Evolutionary conservation across 2,113 vertebrate genomes (phyloP), one percentile per base, ranked within the genome.

Genomic region (Cervus canadensis): DNA sequence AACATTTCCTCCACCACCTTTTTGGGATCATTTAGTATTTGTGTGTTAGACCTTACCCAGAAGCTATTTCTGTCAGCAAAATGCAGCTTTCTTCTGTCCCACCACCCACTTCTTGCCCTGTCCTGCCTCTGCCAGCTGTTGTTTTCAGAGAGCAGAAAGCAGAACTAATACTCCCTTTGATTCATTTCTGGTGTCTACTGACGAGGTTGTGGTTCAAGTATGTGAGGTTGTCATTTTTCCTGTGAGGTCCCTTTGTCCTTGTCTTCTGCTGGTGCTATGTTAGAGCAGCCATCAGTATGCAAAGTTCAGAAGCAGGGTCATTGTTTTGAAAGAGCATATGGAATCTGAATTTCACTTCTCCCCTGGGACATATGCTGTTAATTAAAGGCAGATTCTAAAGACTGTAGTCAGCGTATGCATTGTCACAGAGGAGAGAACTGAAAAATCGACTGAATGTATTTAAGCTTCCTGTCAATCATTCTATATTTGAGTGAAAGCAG

Each of bases 331-430:
- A 94, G 30, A 81, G 17, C 90, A 78, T 50, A 50, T 50, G 30
- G 54, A 76, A 64, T n/a, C 90, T 76, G 89, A 86, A 50, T 90
- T 92, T 89, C 36, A 52, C 59, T 64, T 95, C 40, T 94, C 36
- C 52, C 17, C 33, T 79, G 62, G 40, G 52, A 81, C 45, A 21
- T 85, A 92, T 1, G 81, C 48, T 85, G 40, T 95, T 87, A 71
- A 95, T 97, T 76, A 94, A 94, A 89, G 64, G 45, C 48, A 87
- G 33, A 84, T 30, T 95, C 67, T 95, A 87, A 96, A 91, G 74
- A 96, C 9, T 43, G 3, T 30, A 45, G 50, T 83, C 0, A 0
- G 48, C 16, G 19, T 52, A 54, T 74, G 16, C 74, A 50, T 60
- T 81, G 30, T 90, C 74, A 82, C 52, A 15, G 10, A 64, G 79